Percentiles rank a stretch among this genome's conserved stretches.
phyloP scores from a whole-genome alignment of 1,140 invertebrate species.

The Phenacoccus solenopsis region DNA sequence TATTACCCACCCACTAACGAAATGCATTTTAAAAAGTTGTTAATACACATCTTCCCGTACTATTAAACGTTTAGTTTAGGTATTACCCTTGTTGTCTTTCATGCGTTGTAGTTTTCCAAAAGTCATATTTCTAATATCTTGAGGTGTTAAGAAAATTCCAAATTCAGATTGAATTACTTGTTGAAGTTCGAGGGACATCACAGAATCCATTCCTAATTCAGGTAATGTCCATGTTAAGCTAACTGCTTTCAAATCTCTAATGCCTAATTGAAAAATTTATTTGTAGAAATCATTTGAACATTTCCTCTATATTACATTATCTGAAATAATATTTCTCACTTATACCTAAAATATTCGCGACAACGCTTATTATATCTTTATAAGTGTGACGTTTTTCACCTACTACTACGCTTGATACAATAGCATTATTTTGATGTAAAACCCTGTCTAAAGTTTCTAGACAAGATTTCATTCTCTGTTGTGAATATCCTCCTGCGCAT shows the following conservation, averaged over 20 bases:
- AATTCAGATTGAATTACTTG: not conserved
- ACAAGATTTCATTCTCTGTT: too few species aligned
- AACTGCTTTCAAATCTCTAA: not conserved
- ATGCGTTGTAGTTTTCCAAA: not conserved
- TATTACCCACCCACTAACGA: too few species aligned
- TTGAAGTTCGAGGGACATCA: not conserved
- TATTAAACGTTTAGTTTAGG: too few species aligned
- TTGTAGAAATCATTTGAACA: too few species aligned
- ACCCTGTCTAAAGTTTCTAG: too few species aligned
- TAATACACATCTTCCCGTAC: too few species aligned
- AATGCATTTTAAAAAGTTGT: too few species aligned
- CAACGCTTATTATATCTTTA: constrained; percentile 34
- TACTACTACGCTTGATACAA: constrained; percentile 34
- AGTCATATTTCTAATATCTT: not conserved
- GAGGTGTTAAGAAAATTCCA: not conserved
- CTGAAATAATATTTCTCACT: too few species aligned
- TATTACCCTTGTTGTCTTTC: not conserved
- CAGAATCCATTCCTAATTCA: not conserved
- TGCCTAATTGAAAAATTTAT: not conserved
- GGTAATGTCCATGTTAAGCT: not conserved
- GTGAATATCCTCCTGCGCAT: too few species aligned
- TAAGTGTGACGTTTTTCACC: constrained; percentile 49
- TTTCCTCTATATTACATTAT: too few species aligned
- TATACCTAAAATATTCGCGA: too few species aligned
- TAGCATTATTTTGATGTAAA: too few species aligned